These are phyloP conservation scores for Magallana angulata DNA, from an alignment of 1,140 invertebrate species.

Conservation along the genomic window DNA sequence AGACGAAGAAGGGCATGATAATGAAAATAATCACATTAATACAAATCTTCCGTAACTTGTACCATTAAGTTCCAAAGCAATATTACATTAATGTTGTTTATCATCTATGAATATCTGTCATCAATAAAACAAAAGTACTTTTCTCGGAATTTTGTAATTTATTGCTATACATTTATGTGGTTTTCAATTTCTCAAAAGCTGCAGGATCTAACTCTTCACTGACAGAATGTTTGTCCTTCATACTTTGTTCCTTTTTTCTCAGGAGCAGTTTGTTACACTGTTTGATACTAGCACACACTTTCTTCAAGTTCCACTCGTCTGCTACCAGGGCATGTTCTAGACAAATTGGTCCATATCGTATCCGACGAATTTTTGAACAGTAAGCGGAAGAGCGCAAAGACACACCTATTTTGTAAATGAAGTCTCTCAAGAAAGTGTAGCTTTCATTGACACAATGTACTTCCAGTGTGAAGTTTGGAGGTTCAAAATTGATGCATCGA, in stretches of 20 bases:
- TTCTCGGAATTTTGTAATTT: too few species aligned
- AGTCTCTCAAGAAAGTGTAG: slow-evolving; percentile 85
- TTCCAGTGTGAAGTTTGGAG: slow-evolving; percentile 94
- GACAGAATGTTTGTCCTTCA: background rate
- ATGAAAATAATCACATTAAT: background rate
- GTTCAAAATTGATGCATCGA: slow-evolving; percentile 89
- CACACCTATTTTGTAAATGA: slow-evolving; percentile 90
- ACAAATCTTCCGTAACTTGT: too few species aligned
- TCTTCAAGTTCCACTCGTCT: slow-evolving; percentile 93
- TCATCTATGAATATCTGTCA: too few species aligned
- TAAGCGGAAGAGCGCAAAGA: slow-evolving; percentile 88
- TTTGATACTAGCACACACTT: slow-evolving; percentile 87
- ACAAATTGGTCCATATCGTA: slow-evolving; percentile 90
- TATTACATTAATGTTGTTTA: too few species aligned
- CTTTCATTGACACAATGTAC: slow-evolving; percentile 91
- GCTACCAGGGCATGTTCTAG: slow-evolving; percentile 87
- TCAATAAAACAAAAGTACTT: too few species aligned
- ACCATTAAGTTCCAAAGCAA: too few species aligned
- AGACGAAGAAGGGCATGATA: background rate
- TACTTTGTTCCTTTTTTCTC: background rate
- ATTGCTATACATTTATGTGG: too few species aligned
- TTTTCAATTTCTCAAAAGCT: background rate
- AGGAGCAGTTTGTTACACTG: slow-evolving; percentile 52
- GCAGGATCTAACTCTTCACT: background rate
- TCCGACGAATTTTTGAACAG: slow-evolving; percentile 88